Evolutionary conservation across 2,113 vertebrate species (phyloP).

Genomic region (Penelope pileata): DNA sequence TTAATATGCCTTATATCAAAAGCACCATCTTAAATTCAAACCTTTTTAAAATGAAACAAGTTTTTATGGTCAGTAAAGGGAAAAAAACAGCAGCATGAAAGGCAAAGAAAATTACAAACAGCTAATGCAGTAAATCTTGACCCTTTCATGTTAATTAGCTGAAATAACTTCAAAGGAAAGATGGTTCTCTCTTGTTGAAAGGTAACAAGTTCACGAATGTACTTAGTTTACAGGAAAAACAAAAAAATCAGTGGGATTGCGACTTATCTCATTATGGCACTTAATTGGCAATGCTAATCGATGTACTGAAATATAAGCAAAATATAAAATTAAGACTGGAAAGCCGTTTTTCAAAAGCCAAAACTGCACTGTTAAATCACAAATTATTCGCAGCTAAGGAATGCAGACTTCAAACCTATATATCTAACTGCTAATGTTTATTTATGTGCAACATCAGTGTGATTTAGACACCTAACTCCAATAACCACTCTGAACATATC

Average conservation of each 20-base stretch:
- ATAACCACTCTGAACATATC: not conserved
- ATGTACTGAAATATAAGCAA: not conserved
- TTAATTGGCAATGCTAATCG: not conserved
- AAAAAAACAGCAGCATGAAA: not conserved
- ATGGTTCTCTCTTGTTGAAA: not conserved
- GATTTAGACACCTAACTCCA: conserved; percentile 41
- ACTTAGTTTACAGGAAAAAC: not conserved
- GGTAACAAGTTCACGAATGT: not conserved
- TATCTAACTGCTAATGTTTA: not conserved
- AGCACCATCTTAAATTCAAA: not conserved
- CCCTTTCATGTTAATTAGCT: not conserved
- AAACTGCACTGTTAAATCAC: not conserved
- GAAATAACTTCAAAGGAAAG: not conserved
- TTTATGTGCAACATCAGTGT: not conserved
- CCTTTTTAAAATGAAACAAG: not conserved
- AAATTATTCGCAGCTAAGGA: conserved; percentile 2
- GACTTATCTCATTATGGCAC: not conserved
- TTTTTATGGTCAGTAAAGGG: not conserved
- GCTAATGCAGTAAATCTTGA: not conserved
- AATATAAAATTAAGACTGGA: not conserved
- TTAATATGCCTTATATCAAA: not conserved
- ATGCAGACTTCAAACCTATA: not conserved
- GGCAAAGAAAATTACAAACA: not conserved
- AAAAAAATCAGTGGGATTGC: not conserved
- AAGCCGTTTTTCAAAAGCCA: not conserved